These are phyloP conservation scores for Chloropsis hardwickii DNA, from an alignment of 2,113 vertebrate genomes.

Conservation along the genomic window DNA sequence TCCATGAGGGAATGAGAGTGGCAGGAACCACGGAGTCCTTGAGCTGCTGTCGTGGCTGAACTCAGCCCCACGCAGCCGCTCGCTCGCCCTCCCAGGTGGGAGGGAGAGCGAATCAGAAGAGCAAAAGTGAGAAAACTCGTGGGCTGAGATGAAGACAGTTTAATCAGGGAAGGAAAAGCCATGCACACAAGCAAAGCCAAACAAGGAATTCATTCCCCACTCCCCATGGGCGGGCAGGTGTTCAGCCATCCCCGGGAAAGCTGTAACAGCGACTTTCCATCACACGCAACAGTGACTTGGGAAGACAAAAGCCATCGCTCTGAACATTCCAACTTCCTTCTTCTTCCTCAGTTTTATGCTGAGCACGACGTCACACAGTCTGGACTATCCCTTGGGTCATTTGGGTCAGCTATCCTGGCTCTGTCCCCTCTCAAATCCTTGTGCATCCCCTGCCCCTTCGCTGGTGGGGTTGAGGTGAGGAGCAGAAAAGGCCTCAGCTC, in stretches of 20 bases:
- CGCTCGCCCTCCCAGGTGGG: not conserved
- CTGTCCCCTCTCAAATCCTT: not conserved
- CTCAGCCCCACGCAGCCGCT: not conserved
- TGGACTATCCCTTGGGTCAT: not conserved
- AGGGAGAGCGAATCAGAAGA: not conserved
- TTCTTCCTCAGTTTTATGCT: not conserved
- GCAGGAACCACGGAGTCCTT: not conserved
- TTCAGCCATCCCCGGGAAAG: not conserved
- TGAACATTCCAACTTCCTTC: not conserved
- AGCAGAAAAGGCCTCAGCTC: not conserved
- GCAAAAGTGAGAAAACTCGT: not conserved
- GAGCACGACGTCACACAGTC: not conserved
- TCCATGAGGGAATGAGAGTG: not conserved
- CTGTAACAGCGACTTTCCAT: not conserved
- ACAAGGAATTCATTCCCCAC: not conserved
- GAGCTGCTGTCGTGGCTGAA: not conserved
- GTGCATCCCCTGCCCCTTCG: fast-evolving
- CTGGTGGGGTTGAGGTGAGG: not conserved
- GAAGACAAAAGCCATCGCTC: not conserved
- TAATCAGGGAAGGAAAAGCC: not conserved
- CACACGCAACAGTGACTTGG: not conserved
- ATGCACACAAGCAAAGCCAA: not conserved
- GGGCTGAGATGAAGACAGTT: not conserved
- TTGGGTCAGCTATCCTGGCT: not conserved
- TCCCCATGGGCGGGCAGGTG: not conserved